Conservation (phyloP, 2,888 invertebrate species). For the Lithosia quadra region DNA sequence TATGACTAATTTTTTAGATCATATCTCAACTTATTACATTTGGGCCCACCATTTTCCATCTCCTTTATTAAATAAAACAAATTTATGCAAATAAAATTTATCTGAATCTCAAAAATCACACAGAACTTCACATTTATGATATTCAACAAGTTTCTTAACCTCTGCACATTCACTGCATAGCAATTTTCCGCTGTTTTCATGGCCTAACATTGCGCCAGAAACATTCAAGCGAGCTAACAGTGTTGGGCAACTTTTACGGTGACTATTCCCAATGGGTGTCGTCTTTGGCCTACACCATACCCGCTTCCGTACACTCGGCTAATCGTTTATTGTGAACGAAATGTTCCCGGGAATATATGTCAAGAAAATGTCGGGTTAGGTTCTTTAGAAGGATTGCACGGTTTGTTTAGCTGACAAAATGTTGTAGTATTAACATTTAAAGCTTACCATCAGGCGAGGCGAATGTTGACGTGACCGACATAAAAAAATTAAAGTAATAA, state of each 20-base stretch:
- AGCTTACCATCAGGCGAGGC: too few relatives aligned
- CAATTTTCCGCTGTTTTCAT: slow-evolving; percentile 13
- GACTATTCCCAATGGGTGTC: slow-evolving; percentile 57
- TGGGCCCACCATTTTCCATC: too few relatives aligned
- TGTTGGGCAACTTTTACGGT: slow-evolving; percentile 57
- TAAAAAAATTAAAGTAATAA: too few relatives aligned
- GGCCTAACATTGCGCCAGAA: slow-evolving; percentile 40
- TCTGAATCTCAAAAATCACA: too few relatives aligned
- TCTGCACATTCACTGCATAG: too few relatives aligned
- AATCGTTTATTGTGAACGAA: slow-evolving; percentile 62
- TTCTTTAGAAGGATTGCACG: neutral
- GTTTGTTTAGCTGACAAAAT: neutral
- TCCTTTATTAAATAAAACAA: too few relatives aligned
- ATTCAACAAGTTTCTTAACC: too few relatives aligned
- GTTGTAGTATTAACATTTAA: neutral
- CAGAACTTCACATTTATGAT: too few relatives aligned
- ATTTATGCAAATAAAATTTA: too few relatives aligned
- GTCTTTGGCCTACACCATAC: slow-evolving; percentile 54
- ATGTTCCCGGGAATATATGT: slow-evolving; percentile 40
- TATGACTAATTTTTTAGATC: too few relatives aligned
- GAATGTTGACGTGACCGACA: too few relatives aligned
- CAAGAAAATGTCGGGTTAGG: slow-evolving; percentile 9
- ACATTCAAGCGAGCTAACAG: slow-evolving; percentile 55
- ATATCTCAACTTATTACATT: too few relatives aligned
- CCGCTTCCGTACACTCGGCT: slow-evolving; percentile 59